Percentiles rank a stretch among this genome's conserved stretches.
Conservation (phyloP, 2,113 vertebrate genomes). For the Orcinus orca region DNA sequence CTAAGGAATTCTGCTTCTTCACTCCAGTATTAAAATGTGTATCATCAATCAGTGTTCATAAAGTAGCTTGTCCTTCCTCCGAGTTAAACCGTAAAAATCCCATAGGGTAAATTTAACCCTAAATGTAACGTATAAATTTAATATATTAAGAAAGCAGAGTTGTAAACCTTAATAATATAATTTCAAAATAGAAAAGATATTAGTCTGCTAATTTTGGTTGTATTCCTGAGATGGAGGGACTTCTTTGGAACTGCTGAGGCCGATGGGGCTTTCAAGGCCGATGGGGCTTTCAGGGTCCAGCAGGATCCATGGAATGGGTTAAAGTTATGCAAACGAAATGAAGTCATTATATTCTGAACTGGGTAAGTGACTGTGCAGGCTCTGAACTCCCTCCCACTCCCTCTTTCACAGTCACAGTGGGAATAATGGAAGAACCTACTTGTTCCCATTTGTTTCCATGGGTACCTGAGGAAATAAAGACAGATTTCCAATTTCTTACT, state of each 20-base stretch:
- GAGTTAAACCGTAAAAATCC: neutral
- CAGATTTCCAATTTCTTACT: neutral
- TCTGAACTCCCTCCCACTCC: neutral
- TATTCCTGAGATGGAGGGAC: neutral
- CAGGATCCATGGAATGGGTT: neutral
- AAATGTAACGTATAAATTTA: neutral
- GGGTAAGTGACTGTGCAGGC: neutral
- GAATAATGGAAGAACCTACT: neutral
- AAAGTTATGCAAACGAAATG: neutral
- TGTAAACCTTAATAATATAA: neutral
- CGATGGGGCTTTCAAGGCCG: neutral
- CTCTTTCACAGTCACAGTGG: neutral
- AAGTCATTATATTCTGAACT: neutral
- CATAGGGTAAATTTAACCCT: neutral
- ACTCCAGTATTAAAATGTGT: neutral
- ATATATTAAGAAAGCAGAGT: neutral
- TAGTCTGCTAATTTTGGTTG: neutral
- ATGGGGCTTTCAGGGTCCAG: neutral
- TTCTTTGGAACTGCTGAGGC: neutral
- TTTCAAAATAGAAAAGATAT: neutral
- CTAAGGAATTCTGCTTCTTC: neutral
- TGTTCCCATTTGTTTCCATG: conserved; percentile 59
- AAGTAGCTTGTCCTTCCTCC: neutral
- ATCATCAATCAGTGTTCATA: neutral
- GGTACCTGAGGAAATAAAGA: conserved; percentile 44